Conservation (phyloP, 2,888 invertebrate genomes). For the Tipula confusa region DNA sequence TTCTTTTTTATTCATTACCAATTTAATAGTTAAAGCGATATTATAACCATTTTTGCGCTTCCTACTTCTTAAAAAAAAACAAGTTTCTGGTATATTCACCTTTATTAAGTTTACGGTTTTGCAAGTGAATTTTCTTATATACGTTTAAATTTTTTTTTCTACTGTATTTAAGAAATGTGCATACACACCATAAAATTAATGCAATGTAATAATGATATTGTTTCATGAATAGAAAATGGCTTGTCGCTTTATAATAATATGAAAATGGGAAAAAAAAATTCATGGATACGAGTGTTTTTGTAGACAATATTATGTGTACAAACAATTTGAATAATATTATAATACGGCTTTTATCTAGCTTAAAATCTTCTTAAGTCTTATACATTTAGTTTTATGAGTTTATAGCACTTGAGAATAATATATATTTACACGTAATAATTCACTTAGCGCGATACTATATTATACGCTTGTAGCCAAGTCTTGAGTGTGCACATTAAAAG, state of each 20-base stretch:
- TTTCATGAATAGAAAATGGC: neutral
- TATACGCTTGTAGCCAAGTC: neutral
- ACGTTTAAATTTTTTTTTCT: too few species aligned
- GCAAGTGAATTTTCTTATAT: neutral
- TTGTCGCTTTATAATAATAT: neutral
- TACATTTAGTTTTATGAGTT: neutral
- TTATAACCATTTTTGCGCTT: neutral
- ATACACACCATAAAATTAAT: neutral
- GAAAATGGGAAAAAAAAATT: neutral
- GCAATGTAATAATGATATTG: neutral
- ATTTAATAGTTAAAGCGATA: neutral
- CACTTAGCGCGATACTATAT: neutral
- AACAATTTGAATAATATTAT: neutral
- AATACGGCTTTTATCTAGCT: neutral
- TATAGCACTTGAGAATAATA: neutral
- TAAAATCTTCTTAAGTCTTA: neutral
- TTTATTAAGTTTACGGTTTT: neutral
- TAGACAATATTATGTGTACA: neutral
- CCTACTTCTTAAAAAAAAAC: neutral
- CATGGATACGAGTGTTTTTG: neutral
- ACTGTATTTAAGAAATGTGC: neutral
- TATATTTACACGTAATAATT: neutral
- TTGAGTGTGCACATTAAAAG: neutral
- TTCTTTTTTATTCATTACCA: neutral
- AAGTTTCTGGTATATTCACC: constrained; percentile 14